Evolutionary conservation across 1,140 invertebrate genomes (phyloP), one percentile per base, ranked within the genome.

Genomic region (Rhyacophila brunnea): DNA sequence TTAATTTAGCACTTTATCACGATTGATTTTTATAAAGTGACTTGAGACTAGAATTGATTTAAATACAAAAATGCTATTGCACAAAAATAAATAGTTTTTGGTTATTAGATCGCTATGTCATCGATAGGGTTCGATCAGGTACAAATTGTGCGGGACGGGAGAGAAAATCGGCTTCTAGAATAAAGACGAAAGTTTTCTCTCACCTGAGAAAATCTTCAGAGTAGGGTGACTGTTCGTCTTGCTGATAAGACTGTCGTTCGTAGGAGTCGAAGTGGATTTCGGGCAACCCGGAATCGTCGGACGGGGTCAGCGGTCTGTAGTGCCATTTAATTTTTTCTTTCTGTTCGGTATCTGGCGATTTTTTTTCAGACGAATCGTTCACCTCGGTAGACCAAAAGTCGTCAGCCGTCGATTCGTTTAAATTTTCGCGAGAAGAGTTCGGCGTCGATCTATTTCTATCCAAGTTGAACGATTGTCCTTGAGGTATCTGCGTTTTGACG

Each of bases 181-280:
- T 44, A 45, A 44, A 23, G 54, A 28, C 20, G 52, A 46, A 36
- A 40, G 15, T 6, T 14, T 36, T 52, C 32, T 58, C 73, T 77
- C 78, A 79, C 77, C 77, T 78, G 71, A 79, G 69, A 66, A 72
- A 79, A 20, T 78, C 75, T 68, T 79, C 75, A 68, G 66, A 74
- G 70, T 74, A 75, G 51, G 64, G 55, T 28, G 55, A 35, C 11
- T 65, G 48, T 38, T 67, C 71, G 56, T 65, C 66, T 62, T 69
- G 70, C 51, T 71, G 69, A 42, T 13, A 15, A 7, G 42, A 10
- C 43, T 60, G 57, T 59, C 72, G 72, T 48, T 77, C 75, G 64
- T 73, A 78, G 50, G 75, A 74, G 65, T 78, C 71, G 69, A 78
- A 79, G 62, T 75, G 70, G 72, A 78, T 78, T 69, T 75, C 74